Evolutionary conservation across 2,113 vertebrate genomes (phyloP).

Genomic region (Tachysurus fulvidraco): DNA sequence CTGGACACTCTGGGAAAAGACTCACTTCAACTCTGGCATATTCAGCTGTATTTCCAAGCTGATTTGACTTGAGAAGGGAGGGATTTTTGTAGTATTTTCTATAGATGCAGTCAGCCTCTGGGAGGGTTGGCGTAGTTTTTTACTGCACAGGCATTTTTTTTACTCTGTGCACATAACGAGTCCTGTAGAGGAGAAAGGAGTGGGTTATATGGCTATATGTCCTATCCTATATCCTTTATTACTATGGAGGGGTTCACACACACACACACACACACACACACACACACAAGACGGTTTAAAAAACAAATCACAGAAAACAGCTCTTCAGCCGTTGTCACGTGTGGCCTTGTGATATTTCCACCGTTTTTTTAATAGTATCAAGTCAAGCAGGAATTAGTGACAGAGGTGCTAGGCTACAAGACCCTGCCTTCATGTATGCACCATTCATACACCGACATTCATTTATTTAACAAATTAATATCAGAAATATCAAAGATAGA

Average conservation of each 20-base stretch:
- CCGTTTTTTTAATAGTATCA: background rate
- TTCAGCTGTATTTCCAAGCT: conserved; percentile 49
- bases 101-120: conserved; percentile 42
- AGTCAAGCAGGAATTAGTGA: background rate
- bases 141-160: conserved; percentile 32
- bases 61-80: conserved; percentile 32
- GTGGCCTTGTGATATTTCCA: conserved; percentile 18
- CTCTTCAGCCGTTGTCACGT: background rate
- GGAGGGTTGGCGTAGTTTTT: conserved; percentile 31
- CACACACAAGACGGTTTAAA: background rate
- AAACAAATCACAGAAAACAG: background rate
- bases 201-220: background rate
- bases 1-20: conserved; percentile 49
- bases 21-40: conserved; percentile 55
- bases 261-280: background rate
- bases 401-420: background rate
- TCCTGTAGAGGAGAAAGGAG: conserved; percentile 1
- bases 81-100: conserved; percentile 19
- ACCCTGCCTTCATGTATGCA: background rate
- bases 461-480: background rate
- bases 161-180: conserved; percentile 4
- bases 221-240: too few relatives aligned
- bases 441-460: background rate
- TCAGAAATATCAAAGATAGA: background rate
- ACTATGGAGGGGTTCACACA: too few relatives aligned